Percentiles rank a stretch among this genome's conserved stretches.
Evolutionary conservation across 2,797 vertebrate genomes (phyloP).

Genomic region (Eutrigla gurnardus): DNA sequence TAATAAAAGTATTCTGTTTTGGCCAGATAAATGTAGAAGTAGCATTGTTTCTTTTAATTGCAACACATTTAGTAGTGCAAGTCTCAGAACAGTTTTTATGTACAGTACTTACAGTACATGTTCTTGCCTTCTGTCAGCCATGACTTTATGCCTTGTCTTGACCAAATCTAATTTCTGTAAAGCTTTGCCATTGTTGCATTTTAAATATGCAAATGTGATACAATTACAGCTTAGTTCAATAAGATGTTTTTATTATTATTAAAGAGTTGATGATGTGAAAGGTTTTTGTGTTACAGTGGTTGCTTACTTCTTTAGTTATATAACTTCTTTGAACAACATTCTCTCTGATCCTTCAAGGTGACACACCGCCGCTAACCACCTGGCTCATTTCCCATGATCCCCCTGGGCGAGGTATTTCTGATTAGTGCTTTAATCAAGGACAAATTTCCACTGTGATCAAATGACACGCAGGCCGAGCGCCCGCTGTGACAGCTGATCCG

Average conservation of each 20-base stretch:
- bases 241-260: neutral
- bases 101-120: neutral
- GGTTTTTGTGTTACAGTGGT: neutral
- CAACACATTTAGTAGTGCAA: neutral
- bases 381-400: constrained; percentile 51
- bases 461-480: constrained; percentile 39
- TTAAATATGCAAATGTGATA: neutral
- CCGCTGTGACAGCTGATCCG: constrained; percentile 49
- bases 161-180: neutral
- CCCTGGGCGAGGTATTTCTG: constrained; percentile 26
- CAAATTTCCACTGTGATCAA: constrained; percentile 70
- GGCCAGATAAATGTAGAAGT: neutral
- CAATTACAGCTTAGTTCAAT: neutral
- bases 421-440: constrained; percentile 65
- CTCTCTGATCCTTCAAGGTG: constrained; percentile 53
- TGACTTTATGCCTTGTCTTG: neutral
- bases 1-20: neutral
- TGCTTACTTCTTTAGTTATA: neutral
- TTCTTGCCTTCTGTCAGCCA: neutral
- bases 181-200: neutral
- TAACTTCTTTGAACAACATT: neutral
- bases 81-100: neutral
- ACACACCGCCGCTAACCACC: constrained; percentile 21
- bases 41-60: neutral
- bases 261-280: neutral